Base-by-base conservation (phyloP, 2,797 vertebrate species). In the Pangasius krempfi region DNA sequence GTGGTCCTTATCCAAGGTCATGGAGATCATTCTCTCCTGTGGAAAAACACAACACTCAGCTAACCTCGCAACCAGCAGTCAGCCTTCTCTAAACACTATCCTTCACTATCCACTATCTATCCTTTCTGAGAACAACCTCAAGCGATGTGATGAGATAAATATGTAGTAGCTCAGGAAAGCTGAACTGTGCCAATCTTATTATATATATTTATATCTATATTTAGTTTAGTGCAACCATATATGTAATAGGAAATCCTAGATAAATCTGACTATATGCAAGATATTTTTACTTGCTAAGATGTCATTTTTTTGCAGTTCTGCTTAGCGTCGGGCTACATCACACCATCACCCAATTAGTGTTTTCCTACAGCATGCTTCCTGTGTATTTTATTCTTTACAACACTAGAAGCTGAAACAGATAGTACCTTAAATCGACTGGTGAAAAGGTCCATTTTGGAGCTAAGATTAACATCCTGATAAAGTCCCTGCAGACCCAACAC, bases 1-100 rank as follows among this genome's bases (percentile, higher is more conserved):
- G 87, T 95, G 96, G 94, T 99, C 98, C 93, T 97, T 98, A 94
- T 99, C 98, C 95, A 98, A 95, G 80, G 96, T 96, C 98, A 99
- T 98, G 91, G 98, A 98, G 92, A 98, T 94, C 93, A 99, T 96
- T 92, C 98, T 96, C 80, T 97, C 97, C 98, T 99, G 94, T 78
- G 92, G 73, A 91, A 92, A 94, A 83, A 84, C 30, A 64, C 16
- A 86, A 20, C 47, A 60, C 0, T n/a, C 1, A 18, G 37, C 60
- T 89, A 37, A 30, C 68, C 81, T 72, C 52, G 80, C 30, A 85
- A 83, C 13, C 37, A 76, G 79, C 62, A 85, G 44, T 33, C 75
- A 75, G 18, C 12, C 25, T 85, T 58, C 62, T 62, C 20, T 80
- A 87, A 70, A 90, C 56, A 44, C 72, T 87, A 62, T 47, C 30